Percentiles rank a stretch among this genome's conserved stretches.
phyloP scores from a whole-genome alignment of 2,888 invertebrate species.

The Lysandra coridon region DNA sequence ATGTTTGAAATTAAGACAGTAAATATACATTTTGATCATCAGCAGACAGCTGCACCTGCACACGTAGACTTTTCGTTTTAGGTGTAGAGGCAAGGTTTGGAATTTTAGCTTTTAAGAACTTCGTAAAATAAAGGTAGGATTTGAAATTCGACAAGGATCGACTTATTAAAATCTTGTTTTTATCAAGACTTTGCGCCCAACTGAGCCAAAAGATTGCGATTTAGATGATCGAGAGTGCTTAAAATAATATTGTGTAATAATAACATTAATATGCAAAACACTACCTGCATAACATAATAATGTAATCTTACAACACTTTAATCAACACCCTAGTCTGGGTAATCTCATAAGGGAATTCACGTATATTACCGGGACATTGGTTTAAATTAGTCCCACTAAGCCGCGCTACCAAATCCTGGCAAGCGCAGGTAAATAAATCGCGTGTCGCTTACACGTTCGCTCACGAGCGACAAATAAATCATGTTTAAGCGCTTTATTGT shows the following conservation, averaged over 20 bases:
- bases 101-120: no score
- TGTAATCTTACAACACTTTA: not conserved
- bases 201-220: no score
- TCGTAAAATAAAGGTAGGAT: no score
- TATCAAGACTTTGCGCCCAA: no score
- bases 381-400: conserved; percentile 13
- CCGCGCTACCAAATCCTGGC: conserved; percentile 37
- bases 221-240: no score
- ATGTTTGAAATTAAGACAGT: not conserved
- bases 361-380: not conserved
- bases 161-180: no score
- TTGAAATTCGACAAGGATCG: no score
- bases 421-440: conserved; percentile 40
- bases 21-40: not conserved
- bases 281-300: not conserved
- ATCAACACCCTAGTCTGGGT: not conserved
- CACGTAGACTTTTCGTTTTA: no score
- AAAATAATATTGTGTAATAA: not conserved
- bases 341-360: not conserved
- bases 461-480: not conserved
- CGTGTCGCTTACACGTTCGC: conserved; percentile 27
- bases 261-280: not conserved
- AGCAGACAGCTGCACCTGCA: no score
- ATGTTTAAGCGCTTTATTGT: conserved; percentile 16
- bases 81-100: no score